Evolutionary conservation across 2,113 vertebrate species (phyloP).

Genomic region (Puntigrus tetrazona): DNA sequence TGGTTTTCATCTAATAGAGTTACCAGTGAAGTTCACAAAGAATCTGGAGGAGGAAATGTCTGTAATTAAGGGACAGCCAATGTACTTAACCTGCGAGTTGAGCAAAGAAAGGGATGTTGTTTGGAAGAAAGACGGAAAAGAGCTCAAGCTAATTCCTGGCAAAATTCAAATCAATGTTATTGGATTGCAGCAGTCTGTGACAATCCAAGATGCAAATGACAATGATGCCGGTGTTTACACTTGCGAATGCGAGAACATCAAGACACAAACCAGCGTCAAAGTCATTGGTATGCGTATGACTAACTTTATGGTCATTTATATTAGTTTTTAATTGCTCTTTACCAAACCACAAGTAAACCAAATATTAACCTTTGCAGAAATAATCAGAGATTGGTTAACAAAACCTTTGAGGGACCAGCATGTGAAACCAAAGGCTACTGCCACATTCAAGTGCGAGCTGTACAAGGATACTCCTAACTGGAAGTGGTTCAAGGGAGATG

Average conservation of each 20-base stretch:
- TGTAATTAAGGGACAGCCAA: conserved; percentile 85
- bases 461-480: conserved; percentile 93
- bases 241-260: conserved; percentile 83
- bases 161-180: conserved; percentile 86
- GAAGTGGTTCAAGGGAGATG: conserved; percentile 93
- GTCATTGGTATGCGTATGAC: conserved; percentile 81
- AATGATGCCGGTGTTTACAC: conserved; percentile 83
- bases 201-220: conserved; percentile 81
- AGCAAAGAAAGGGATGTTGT: conserved; percentile 91
- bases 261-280: conserved; percentile 85
- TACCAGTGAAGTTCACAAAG: conserved; percentile 91
- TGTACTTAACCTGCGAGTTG: conserved; percentile 92
- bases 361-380: conserved; percentile 73
- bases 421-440: conserved; percentile 90
- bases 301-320: neutral
- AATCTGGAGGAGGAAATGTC: conserved; percentile 88
- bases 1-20: conserved; percentile 72
- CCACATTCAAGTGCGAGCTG: conserved; percentile 85
- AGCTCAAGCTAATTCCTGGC: conserved; percentile 76
- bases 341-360: neutral
- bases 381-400: conserved; percentile 94
- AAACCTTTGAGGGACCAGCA: conserved; percentile 94
- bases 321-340: neutral
- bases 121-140: conserved; percentile 88
- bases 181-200: conserved; percentile 84